A percentile compares a stretch with the other conserved stretches of the same genome.
These are phyloP conservation scores for Alcis repandata DNA, from an alignment of 2,888 invertebrate genomes.

Conservation along the genomic window DNA sequence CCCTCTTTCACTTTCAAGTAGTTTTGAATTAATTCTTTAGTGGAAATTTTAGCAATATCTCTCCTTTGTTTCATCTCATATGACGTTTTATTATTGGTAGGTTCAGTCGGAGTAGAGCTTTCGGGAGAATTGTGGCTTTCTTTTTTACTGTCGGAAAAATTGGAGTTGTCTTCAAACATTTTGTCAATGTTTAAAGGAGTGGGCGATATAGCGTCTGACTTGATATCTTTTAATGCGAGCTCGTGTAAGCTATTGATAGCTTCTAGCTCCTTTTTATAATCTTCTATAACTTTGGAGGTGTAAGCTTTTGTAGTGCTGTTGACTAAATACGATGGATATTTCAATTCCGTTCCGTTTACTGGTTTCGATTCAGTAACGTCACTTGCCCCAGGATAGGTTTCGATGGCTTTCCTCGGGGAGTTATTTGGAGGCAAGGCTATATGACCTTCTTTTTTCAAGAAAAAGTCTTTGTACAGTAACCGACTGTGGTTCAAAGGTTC, in stretches of 20 bases:
- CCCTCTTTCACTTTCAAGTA: slow-evolving; percentile 81
- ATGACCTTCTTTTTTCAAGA: slow-evolving; percentile 77
- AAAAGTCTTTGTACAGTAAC: slow-evolving; percentile 81
- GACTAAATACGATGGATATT: slow-evolving; percentile 78
- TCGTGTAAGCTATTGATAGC: slow-evolving; percentile 82
- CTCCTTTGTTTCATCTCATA: slow-evolving; percentile 59
- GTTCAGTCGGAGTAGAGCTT: slow-evolving; percentile 49
- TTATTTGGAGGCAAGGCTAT: slow-evolving; percentile 74
- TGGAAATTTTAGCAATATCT: slow-evolving; percentile 77
- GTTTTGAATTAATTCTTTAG: slow-evolving; percentile 80
- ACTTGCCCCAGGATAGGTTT: slow-evolving; percentile 52
- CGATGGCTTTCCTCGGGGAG: slow-evolving; percentile 65
- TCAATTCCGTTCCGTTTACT: slow-evolving; percentile 60
- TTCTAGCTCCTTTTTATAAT: slow-evolving; percentile 82
- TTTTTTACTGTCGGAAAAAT: slow-evolving; percentile 57
- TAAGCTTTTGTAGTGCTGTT: slow-evolving; percentile 82
- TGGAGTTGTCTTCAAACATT: slow-evolving; percentile 74
- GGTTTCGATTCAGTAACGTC: slow-evolving; percentile 53
- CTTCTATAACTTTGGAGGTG: slow-evolving; percentile 84
- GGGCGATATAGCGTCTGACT: slow-evolving; percentile 77
- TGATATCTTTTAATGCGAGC: slow-evolving; percentile 81
- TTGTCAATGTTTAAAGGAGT: slow-evolving; percentile 78
- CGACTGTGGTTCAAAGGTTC: slow-evolving; percentile 80
- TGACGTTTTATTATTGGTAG: slow-evolving; percentile 58
- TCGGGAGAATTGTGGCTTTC: slow-evolving; percentile 56